These are phyloP conservation scores for Baronia brevicornis DNA, from an alignment of 2,888 invertebrate genomes.

Conservation along the genomic window DNA sequence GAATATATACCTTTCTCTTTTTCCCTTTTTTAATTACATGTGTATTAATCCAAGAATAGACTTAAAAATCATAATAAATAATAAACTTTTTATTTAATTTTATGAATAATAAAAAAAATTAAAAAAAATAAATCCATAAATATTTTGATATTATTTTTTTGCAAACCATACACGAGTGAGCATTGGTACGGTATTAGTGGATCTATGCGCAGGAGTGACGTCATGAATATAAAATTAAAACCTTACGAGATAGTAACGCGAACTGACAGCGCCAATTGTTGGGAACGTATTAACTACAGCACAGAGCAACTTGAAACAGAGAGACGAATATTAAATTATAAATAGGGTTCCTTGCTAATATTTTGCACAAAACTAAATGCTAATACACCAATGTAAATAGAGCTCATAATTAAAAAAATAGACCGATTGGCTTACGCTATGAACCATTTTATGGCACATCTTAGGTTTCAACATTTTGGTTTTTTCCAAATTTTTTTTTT, in stretches of 20 bases:
- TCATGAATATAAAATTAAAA: slow-evolving; percentile 72
- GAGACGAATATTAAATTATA: too few relatives aligned
- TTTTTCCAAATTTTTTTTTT: too few relatives aligned
- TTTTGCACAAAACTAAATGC: too few relatives aligned
- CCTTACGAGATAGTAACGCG: slow-evolving; percentile 54
- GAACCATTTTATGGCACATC: too few relatives aligned
- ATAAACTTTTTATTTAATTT: too few relatives aligned
- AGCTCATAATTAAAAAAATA: too few relatives aligned
- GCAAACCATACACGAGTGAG: slow-evolving; percentile 32
- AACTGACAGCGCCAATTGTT: slow-evolving; percentile 58
- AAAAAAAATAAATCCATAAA: neutral
- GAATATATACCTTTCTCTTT: too few relatives aligned
- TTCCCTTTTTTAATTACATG: too few relatives aligned
- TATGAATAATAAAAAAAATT: neutral
- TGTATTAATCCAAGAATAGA: slow-evolving; percentile 12
- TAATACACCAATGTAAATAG: too few relatives aligned
- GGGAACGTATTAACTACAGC: slow-evolving; percentile 35
- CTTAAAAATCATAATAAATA: slow-evolving; percentile 4
- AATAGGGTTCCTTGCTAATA: too few relatives aligned
- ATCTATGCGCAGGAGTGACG: slow-evolving; percentile 44
- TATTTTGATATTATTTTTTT: slow-evolving; percentile 18
- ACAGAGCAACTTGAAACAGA: slow-evolving; percentile 17
- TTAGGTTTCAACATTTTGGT: too few relatives aligned
- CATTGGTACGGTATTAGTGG: slow-evolving; percentile 58
- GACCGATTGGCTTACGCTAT: too few relatives aligned